A percentile compares a stretch with the other conserved stretches of the same genome.
phyloP scores from a whole-genome alignment of 2,888 invertebrate genomes.

The Andrena camellia region DNA sequence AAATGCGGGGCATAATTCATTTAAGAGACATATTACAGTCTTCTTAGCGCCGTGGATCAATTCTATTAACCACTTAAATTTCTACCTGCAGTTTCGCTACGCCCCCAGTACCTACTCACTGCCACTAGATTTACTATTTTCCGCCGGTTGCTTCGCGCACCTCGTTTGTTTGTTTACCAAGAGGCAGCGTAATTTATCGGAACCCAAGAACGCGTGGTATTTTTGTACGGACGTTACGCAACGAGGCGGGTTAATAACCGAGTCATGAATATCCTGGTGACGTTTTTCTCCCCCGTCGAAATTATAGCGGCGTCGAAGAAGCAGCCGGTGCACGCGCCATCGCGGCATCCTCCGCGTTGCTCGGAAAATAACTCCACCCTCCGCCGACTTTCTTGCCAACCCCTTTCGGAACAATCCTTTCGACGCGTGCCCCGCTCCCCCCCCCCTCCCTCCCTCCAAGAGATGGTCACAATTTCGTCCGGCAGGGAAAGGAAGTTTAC shows the following conservation, averaged over 20 bases:
- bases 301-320: constrained; percentile 64
- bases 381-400: background rate
- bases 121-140: no score
- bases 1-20: background rate
- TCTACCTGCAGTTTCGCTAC: no score
- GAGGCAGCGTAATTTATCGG: constrained; percentile 19
- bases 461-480: background rate
- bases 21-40: no score
- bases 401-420: constrained; percentile 5
- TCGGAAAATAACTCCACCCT: background rate
- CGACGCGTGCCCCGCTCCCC: background rate
- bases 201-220: constrained; percentile 12
- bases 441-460: background rate
- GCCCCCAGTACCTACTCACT: no score
- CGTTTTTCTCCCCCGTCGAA: constrained; percentile 69
- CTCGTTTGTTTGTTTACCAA: constrained; percentile 2
- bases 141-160: background rate
- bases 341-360: background rate
- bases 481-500: background rate
- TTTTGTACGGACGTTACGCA: constrained; percentile 44
- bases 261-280: constrained; percentile 67
- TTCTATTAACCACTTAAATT: no score
- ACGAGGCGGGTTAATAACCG: constrained; percentile 71
- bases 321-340: constrained; percentile 52
- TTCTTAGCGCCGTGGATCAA: no score